Conservation (phyloP, 1,140 invertebrate species). For the Drosophila setifemur region DNA sequence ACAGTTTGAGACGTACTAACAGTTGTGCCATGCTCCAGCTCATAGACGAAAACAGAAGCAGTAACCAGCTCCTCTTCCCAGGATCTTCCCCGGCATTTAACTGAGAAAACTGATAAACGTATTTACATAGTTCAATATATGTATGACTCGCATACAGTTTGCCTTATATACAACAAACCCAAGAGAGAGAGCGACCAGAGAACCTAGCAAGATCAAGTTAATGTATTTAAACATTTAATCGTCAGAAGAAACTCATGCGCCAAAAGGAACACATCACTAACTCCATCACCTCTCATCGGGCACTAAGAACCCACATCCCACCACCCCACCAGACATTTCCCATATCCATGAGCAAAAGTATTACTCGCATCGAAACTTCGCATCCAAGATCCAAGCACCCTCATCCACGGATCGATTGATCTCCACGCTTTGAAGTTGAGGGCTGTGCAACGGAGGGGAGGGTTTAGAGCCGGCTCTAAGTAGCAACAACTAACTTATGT, state of each 20-base stretch:
- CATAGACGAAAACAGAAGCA: slow-evolving; percentile 8
- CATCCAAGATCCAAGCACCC: slow-evolving; percentile 6
- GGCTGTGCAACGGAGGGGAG: neutral
- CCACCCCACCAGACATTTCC: neutral
- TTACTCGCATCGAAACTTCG: slow-evolving; percentile 32
- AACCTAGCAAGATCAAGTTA: slow-evolving; percentile 16
- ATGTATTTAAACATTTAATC: slow-evolving; percentile 49
- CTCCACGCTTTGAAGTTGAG: slow-evolving; percentile 53
- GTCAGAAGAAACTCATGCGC: slow-evolving; percentile 49
- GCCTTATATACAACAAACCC: slow-evolving; percentile 74
- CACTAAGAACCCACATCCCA: neutral
- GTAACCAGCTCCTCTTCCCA: slow-evolving; percentile 24
- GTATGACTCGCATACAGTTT: slow-evolving; percentile 77
- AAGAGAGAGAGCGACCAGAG: slow-evolving; percentile 26
- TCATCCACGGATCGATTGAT: slow-evolving; percentile 33
- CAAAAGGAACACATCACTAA: slow-evolving; percentile 37
- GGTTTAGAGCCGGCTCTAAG: slow-evolving; percentile 2
- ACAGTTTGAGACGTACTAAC: slow-evolving; percentile 7
- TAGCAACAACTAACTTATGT: slow-evolving; percentile 45
- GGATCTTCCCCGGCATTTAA: slow-evolving; percentile 63
- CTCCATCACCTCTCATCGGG: slow-evolving; percentile 3
- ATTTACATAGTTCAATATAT: slow-evolving; percentile 79
- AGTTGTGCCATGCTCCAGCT: slow-evolving; percentile 51
- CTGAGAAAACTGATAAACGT: slow-evolving; percentile 46
- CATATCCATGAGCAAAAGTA: slow-evolving; percentile 23